A percentile compares a stretch with the other conserved stretches of the same genome.
phyloP scores from a whole-genome alignment of 2,888 invertebrate genomes.

The Nyleta sp. region DNA sequence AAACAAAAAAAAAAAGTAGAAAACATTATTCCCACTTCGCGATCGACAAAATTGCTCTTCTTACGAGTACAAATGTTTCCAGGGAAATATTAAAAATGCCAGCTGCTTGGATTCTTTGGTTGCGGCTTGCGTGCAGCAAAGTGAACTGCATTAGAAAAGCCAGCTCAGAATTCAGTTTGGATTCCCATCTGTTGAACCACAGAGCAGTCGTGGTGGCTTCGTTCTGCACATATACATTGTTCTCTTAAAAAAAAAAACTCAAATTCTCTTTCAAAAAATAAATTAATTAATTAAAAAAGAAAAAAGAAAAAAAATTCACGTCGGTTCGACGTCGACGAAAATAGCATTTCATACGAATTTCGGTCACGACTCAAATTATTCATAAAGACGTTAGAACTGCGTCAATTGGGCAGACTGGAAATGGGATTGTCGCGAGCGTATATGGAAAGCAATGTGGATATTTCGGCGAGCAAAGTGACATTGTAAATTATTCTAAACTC shows the following conservation, averaged over 20 bases:
- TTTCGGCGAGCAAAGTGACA: slow-evolving; percentile 5
- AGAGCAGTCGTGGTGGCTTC: slow-evolving; percentile 2
- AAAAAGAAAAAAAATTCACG: too few relatives aligned
- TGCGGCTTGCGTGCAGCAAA: neutral
- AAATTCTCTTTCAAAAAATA: neutral
- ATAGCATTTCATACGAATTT: neutral
- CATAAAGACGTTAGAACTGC: neutral
- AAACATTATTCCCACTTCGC: neutral
- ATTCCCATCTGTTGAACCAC: slow-evolving; percentile 14
- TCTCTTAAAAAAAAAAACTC: too few relatives aligned
- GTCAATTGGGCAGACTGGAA: neutral
- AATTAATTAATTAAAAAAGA: too few relatives aligned
- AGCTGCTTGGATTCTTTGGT: slow-evolving; percentile 9
- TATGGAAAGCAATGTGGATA: slow-evolving; percentile 15
- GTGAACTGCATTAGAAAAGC: neutral
- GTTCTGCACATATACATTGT: slow-evolving; percentile 5
- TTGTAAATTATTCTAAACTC: slow-evolving; percentile 7
- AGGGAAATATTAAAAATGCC: neutral
- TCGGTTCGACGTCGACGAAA: neutral
- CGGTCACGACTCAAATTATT: neutral
- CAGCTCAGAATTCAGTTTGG: neutral
- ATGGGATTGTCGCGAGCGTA: slow-evolving; percentile 6
- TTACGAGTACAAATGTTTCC: slow-evolving; percentile 17
- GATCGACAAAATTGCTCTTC: neutral
- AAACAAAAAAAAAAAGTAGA: neutral